Base-by-base conservation (phyloP, 2,113 vertebrate genomes). In the Calyptommatus sinebrachiatus region DNA sequence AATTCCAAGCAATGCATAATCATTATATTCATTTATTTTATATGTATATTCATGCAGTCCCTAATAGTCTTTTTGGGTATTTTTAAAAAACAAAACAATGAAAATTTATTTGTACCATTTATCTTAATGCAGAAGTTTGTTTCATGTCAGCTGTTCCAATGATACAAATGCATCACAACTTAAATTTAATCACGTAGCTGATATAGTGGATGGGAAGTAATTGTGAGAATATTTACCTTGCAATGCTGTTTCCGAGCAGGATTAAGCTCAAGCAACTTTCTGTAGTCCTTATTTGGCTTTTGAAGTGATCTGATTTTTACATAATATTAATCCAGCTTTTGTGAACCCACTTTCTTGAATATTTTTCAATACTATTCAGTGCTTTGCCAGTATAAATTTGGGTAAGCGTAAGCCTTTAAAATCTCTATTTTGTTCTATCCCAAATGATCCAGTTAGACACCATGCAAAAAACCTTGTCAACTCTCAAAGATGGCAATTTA, bases 131-230 rank as follows among this genome's bases (percentile, higher is more conserved):
- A 70, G 1, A 41, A 0, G 0, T 14, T 72, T 26, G 53, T 26
- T 71, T n/a, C 70, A 82, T 71, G 50, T 29, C 24, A 18, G 24
- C 26, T 31, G 45, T 35, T 85, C 73, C 67, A 24, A 24, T 57
- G 41, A 11, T 53, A 9, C 2, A 21, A 69, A 5, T 66, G n/a
- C 5, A 46, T 62, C 46, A 62, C 67, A 6, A 2, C 57, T 35
- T 7, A 81, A 45, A 21, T 50, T 69, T 57, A 7, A 67, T 24
- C 48, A 77, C 3, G 20, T 29, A 46, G 24, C 1, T 48, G 62
- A 6, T 2, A 8, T 50, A 46, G 61, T 31, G 63, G 18, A 2
- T 69, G n/a, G 22, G 73, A 73, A 71, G 41, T 24, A 1, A 35
- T 74, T 61, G 26, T 46, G 10, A 24, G 29, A 16, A 48, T 14